Base-by-base conservation (phyloP, 1,140 invertebrate genomes). In the Sycophaga agraensis region DNA sequence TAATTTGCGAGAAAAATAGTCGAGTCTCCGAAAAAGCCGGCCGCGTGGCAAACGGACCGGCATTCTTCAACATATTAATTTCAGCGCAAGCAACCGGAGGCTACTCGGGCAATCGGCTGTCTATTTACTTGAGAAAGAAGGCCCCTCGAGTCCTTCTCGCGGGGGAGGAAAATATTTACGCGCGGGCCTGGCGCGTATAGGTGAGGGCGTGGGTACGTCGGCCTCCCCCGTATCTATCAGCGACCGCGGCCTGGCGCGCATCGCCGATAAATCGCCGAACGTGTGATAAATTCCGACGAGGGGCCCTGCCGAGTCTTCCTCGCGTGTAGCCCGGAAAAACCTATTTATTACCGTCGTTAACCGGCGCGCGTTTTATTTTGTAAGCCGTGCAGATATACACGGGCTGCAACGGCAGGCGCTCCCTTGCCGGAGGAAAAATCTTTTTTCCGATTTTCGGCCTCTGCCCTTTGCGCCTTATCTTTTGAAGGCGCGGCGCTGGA, bases 211-310 rank as follows among this genome's bases (percentile, higher is more conserved):
- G 50, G 34, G 49, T 17, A 17, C 39, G 31, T 12, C 14, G 17
- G 16, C 17, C n/a, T 40, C 34, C 22, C 24, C n/a, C 26, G 40
- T 53, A 43, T 60, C 49, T 46, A 60, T 53, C 57, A 59, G 22
- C 26, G 21, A 16, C 14, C 12, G 21, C 7, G 11, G 40, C 19
- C 14, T 2, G 8, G 2, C 8, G 42, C 4, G 21, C 42, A 7
- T 14, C 43, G 31, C 40, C 49, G 40, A 60, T 60, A 60, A 60
- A 60, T 60, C 40, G 58, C 28, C 21, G 40, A 45, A 60, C 49
- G 58, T 60, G 58, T 49, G 49, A 60, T 60, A 60, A 60, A 60
- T 60, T 53, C 58, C 58, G 50, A 60, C 31, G 49, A 53, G 54
- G 49, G 12, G 28, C 4, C 28, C 11, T 31, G 4, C 11, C 28